Percentiles rank a stretch among this genome's conserved stretches.
phyloP scores from a whole-genome alignment of 2,113 vertebrate species.

The Procavia capensis region DNA sequence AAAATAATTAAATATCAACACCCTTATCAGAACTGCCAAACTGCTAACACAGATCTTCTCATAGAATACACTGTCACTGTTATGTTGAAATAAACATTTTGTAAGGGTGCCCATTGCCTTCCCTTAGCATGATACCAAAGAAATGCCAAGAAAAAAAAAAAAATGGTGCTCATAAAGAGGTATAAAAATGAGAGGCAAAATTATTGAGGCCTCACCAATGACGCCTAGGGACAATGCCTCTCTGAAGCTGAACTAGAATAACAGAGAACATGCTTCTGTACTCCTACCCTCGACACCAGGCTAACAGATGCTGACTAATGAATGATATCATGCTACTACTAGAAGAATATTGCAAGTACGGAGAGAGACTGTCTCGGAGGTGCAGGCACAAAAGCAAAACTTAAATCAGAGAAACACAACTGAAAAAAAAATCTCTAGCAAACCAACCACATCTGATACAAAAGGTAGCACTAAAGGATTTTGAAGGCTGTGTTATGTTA shows the following conservation, averaged over 20 bases:
- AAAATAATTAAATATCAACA: conserved; percentile 28
- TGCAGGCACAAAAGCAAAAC: not conserved
- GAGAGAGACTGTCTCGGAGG: not conserved
- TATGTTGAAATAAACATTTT: not conserved
- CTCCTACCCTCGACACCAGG: accelerated
- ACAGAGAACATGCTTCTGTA: not conserved
- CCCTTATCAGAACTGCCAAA: not conserved
- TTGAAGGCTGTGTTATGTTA: not conserved
- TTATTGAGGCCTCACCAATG: not conserved
- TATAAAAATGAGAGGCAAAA: not conserved
- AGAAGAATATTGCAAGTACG: not conserved
- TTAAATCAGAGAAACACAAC: not conserved
- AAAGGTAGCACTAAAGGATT: not conserved
- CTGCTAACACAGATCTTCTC: not conserved
- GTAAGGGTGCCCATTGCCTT: not conserved
- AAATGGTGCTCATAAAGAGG: not conserved
- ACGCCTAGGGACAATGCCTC: not conserved
- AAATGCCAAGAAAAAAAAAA: conserved; percentile 3
- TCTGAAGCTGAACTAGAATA: not conserved
- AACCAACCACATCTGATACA: not conserved
- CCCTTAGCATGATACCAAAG: not conserved
- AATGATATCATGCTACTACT: not conserved
- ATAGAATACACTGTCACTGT: not conserved
- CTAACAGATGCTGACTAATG: not conserved
- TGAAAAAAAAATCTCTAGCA: not conserved